phyloP scores from a whole-genome alignment of 1,140 invertebrate species.

The Platyscapa corneri region DNA sequence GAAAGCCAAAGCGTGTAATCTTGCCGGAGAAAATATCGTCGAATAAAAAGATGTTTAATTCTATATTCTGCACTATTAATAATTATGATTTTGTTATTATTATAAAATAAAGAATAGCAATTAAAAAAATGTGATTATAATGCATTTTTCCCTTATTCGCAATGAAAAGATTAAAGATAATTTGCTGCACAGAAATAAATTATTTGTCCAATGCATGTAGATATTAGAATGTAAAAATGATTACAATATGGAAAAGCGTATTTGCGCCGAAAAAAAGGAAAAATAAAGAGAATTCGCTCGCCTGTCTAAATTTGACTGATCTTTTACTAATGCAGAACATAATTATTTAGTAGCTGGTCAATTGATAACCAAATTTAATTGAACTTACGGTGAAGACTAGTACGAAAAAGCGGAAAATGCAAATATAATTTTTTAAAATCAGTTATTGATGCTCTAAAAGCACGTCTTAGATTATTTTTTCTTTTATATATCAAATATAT shows the following conservation, averaged over 20 bases:
- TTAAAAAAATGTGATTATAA: neutral
- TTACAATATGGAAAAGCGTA: neutral
- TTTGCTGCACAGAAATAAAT: neutral
- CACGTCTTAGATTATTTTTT: neutral
- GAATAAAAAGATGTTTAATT: constrained; percentile 2
- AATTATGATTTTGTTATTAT: constrained; percentile 7
- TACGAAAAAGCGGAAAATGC: neutral
- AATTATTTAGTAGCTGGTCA: neutral
- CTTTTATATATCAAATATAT: too few relatives aligned
- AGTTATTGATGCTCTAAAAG: neutral
- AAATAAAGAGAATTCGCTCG: neutral
- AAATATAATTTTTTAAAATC: neutral
- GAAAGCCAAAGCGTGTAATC: neutral
- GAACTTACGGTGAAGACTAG: too few relatives aligned
- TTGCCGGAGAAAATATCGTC: neutral
- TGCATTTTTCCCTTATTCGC: neutral
- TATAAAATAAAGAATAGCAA: neutral
- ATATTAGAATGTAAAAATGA: neutral
- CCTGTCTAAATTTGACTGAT: constrained; percentile 9
- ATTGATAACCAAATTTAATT: neutral
- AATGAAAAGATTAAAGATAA: neutral
- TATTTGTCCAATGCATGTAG: neutral
- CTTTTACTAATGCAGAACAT: neutral
- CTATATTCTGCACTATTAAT: neutral
- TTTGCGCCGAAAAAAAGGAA: too few relatives aligned